Evolutionary conservation across 1,140 invertebrate species (phyloP).

Genomic region (Prorops nasuta): DNA sequence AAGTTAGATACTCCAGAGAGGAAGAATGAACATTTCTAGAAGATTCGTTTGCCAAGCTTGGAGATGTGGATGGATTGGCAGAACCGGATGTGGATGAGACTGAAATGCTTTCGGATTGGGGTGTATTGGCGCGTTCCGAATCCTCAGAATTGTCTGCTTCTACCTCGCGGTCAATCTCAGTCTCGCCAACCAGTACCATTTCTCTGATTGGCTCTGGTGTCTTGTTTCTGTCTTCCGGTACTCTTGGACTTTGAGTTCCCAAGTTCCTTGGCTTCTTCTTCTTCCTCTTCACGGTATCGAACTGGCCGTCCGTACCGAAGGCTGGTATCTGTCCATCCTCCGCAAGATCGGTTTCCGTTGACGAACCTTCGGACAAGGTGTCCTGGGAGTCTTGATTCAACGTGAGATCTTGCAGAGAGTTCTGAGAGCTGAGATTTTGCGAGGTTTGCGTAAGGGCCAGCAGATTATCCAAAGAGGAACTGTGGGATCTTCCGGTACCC

Average conservation of each 20-base stretch:
- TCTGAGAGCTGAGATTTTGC: constrained; percentile 55
- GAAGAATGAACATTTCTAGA: constrained; percentile 9
- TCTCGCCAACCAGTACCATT: constrained; percentile 36
- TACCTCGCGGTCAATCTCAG: constrained; percentile 32
- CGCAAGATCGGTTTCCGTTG: constrained; percentile 75
- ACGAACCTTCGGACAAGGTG: constrained; percentile 65
- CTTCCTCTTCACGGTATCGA: constrained; percentile 81
- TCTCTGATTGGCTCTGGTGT: constrained; percentile 57
- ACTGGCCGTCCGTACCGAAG: constrained; percentile 68
- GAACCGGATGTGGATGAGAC: constrained; percentile 25
- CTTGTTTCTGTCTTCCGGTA: constrained; percentile 54
- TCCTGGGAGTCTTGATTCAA: constrained; percentile 43
- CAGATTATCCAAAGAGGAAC: constrained; percentile 75
- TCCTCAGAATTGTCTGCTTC: constrained; percentile 50
- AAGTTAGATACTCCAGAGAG: constrained; percentile 1
- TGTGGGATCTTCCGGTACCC: constrained; percentile 76
- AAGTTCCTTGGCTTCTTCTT: constrained; percentile 63
- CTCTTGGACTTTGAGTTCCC: constrained; percentile 48
- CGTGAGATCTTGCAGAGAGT: constrained; percentile 50
- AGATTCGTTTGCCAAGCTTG: not conserved
- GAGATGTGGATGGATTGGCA: not conserved
- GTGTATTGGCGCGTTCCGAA: constrained; percentile 60
- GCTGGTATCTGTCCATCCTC: constrained; percentile 62
- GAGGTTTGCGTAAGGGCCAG: constrained; percentile 58
- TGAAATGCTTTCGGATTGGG: constrained; percentile 58